phyloP scores from a whole-genome alignment of 2,888 invertebrate genomes.

The Netelia melanura region DNA sequence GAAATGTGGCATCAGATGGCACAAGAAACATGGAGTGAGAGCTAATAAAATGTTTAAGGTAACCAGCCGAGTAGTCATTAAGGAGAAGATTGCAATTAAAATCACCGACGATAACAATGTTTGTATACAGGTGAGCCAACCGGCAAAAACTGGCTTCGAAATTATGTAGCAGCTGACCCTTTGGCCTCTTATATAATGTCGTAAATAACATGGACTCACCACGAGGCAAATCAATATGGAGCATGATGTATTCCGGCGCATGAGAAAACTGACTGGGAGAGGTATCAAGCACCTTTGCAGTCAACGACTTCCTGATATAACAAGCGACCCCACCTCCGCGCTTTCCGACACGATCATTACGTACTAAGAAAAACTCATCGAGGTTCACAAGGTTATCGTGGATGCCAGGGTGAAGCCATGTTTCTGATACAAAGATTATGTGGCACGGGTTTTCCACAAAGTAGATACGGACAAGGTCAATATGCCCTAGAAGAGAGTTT shows the following conservation, averaged over 20 bases:
- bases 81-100: too few species aligned
- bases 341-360: neutral
- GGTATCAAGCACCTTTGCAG: neutral
- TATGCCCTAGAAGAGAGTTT: neutral
- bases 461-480: neutral
- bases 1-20: neutral
- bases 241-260: too few species aligned
- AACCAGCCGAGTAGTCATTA: too few species aligned
- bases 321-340: slow-evolving; percentile 49
- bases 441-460: neutral
- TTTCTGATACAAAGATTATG: neutral
- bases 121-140: neutral
- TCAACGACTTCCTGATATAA: slow-evolving; percentile 41
- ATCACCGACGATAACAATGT: too few species aligned
- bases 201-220: neutral
- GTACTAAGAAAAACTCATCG: too few species aligned
- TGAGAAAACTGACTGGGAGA: neutral
- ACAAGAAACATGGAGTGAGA: too few species aligned
- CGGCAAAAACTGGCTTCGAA: neutral
- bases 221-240: too few species aligned
- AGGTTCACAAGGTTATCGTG: too few species aligned
- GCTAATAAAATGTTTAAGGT: too few species aligned
- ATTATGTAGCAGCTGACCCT: slow-evolving; percentile 5
- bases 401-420: too few species aligned
- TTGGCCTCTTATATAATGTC: slow-evolving; percentile 14